Evolutionary conservation across 2,888 invertebrate genomes (phyloP), one percentile per base, ranked within the genome.

Genomic region (Nycteola revayana): DNA sequence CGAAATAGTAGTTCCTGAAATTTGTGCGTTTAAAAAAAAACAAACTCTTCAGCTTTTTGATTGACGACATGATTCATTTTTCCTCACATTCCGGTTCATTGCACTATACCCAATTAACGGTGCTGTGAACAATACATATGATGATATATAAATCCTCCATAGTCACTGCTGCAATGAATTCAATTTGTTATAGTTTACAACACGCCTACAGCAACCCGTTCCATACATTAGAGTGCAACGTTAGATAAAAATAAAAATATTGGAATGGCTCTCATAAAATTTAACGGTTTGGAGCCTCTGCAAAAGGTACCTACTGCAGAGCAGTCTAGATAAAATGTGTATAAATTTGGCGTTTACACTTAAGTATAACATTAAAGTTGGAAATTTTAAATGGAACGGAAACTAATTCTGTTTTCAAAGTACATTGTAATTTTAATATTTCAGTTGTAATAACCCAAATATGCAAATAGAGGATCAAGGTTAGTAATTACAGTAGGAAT

Each of bases 111-210:
- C n/a, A n/a, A n/a, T n/a, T n/a, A n/a, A n/a, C n/a, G n/a, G n/a
- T n/a, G n/a, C n/a, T n/a, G n/a, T n/a, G n/a, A n/a, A n/a, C n/a
- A n/a, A n/a, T n/a, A n/a, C n/a, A n/a, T n/a, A n/a, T n/a, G n/a
- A n/a, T n/a, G n/a, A n/a, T n/a, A n/a, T n/a, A n/a, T n/a, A n/a
- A n/a, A n/a, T n/a, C n/a, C n/a, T n/a, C n/a, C n/a, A n/a, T n/a
- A n/a, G n/a, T n/a, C n/a, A n/a, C n/a, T 18, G 36, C 38, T 42
- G 56, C 63, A 73, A 69, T 65, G 62, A 70, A 76, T 71, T 67
- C 54, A 67, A 77, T 73, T 76, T 64, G 57, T 45, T 34, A 25
- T 32, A 39, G 44, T 26, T 38, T 25, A 39, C 23, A 49, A 44
- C 42, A 49, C 32, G 60, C 49, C 42, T 51, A 38, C 32, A 38